A percentile compares a stretch with the other conserved stretches of the same genome.
phyloP scores from a whole-genome alignment of 1,140 invertebrate genomes.

The Neuroterus valhalla region DNA sequence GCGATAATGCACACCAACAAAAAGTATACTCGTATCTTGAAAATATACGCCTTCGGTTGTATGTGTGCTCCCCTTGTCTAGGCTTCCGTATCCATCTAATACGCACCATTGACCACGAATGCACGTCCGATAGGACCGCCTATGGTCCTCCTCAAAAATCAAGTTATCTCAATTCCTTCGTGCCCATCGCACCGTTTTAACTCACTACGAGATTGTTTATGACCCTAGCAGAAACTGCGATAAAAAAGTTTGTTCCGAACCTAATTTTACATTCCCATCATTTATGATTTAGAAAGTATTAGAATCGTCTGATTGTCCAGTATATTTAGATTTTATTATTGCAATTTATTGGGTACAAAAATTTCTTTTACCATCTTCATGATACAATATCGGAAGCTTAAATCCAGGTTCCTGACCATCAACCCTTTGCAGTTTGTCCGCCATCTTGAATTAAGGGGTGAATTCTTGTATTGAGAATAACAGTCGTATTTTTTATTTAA shows the following conservation, averaged over 20 bases:
- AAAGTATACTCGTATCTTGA: constrained; percentile 16
- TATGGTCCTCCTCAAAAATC: constrained; percentile 66
- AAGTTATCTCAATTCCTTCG: constrained; percentile 67
- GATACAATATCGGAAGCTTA: too few relatives aligned
- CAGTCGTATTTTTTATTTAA: too few relatives aligned
- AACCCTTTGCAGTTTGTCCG: too few relatives aligned
- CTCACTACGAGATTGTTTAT: constrained; percentile 23
- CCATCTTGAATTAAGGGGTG: too few relatives aligned
- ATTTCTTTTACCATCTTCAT: too few relatives aligned
- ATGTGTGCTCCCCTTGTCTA: constrained; percentile 43
- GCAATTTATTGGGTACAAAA: too few relatives aligned
- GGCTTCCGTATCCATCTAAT: constrained; percentile 71
- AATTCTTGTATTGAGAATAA: too few relatives aligned
- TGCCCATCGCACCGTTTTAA: constrained; percentile 26
- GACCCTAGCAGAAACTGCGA: neutral
- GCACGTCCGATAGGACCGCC: constrained; percentile 61
- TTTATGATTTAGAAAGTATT: too few relatives aligned
- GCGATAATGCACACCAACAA: constrained; percentile 16
- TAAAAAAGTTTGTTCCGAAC: constrained; percentile 28
- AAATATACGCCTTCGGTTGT: constrained; percentile 18
- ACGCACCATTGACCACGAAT: constrained; percentile 74
- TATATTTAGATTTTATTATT: too few relatives aligned
- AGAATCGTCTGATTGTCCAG: too few relatives aligned
- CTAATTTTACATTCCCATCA: too few relatives aligned
- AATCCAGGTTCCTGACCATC: too few relatives aligned